Evolutionary conservation across 2,888 invertebrate genomes (phyloP), one percentile per base, ranked within the genome.

Genomic region (Watsonalla binaria): DNA sequence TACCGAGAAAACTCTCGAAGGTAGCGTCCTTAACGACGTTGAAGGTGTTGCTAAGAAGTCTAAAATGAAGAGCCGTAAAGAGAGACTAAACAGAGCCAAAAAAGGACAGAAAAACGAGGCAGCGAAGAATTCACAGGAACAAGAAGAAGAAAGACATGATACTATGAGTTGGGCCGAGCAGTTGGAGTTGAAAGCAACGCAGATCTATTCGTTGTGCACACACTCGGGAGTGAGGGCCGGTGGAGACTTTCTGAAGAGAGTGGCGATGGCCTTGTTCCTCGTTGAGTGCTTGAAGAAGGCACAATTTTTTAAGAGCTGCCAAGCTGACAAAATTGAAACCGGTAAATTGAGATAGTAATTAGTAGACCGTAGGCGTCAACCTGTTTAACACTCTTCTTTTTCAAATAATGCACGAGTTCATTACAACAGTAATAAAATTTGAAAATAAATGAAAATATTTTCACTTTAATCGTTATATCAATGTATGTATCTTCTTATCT

Each of bases 181-280:
- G 69, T 79, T 78, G 57, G 89, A 75, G 67, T 57, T 84, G 60
- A 78, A 70, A 69, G 87, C 84, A 54, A 81, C 78, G 14, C 87
- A 92, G 61, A 91, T 93, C 54, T 93, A 93, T 68, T 92, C 93
- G 15, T 80, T 96, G 48, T 95, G 95, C 60, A 93, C 93, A 0
- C 94, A 96, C 69, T 90, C 92, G 8, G 85, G 91, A 4, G 84
- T 87, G 48, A 90, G 96, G 47, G 84, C 91, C 35, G 86, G 93
- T 0, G 92, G 92, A 11, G 96, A 97, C 79, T 95, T 94, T 71
- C 82, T 96, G 24, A 94, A 95, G 65, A 92, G 96, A 51, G 92
- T 95, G 5, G 78, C 96, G 6, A 96, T 97, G 96, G 93, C 95
- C 0, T 90, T 94, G 45, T 96, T 97, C 68, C 85, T 96, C 0